phyloP scores from a whole-genome alignment of 2,797 vertebrate genomes.

The Coranthus polyacanthus region DNA sequence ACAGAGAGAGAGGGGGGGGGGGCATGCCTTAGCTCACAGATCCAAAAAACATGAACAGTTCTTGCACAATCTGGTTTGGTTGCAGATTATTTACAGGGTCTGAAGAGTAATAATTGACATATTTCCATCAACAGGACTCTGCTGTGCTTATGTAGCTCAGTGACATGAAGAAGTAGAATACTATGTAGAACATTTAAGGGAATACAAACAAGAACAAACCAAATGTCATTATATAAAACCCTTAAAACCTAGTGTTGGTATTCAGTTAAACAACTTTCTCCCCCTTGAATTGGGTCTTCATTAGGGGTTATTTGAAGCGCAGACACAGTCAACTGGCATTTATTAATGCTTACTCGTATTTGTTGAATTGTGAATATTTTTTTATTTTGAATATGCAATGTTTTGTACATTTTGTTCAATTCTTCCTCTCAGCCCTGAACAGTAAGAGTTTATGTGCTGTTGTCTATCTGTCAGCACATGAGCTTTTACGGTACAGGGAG shows the following conservation, averaged over 20 bases:
- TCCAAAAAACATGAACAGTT: conserved; percentile 30
- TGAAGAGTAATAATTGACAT: neutral
- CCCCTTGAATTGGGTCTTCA: too few species aligned
- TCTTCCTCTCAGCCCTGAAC: conserved; percentile 83
- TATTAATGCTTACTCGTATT: neutral
- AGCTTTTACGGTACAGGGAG: conserved; percentile 89
- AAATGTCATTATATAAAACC: too few species aligned
- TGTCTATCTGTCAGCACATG: conserved; percentile 83
- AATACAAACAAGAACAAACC: conserved; percentile 2
- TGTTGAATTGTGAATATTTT: neutral
- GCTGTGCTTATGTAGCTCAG: neutral
- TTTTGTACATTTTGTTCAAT: neutral
- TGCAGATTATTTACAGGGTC: conserved; percentile 17
- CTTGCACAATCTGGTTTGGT: conserved; percentile 58
- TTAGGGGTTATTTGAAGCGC: too few species aligned
- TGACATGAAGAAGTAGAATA: neutral
- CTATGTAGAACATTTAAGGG: neutral
- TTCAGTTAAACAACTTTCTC: neutral
- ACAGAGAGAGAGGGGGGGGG: conserved; percentile 4
- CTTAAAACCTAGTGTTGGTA: neutral
- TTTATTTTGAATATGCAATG: neutral
- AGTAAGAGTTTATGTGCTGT: conserved; percentile 95
- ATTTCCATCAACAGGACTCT: neutral
- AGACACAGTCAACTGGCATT: too few species aligned
- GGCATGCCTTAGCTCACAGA: conserved; percentile 40